These are phyloP conservation scores for Diachasma alloeum DNA, from an alignment of 1,140 invertebrate species.

Conservation along the genomic window DNA sequence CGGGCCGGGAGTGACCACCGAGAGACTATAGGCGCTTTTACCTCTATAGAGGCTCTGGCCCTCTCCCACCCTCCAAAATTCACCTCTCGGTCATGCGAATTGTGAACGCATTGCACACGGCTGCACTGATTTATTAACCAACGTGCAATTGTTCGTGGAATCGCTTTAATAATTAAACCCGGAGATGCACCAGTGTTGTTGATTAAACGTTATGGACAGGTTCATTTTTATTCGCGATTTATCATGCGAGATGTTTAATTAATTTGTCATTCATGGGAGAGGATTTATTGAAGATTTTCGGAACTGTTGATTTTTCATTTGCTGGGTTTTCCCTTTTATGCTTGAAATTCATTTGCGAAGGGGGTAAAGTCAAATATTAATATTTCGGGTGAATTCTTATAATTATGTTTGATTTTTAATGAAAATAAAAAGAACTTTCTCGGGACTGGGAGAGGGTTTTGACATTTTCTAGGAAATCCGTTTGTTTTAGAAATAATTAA, in stretches of 20 bases:
- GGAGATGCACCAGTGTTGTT: constrained; percentile 44
- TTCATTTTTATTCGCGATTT: constrained; percentile 60
- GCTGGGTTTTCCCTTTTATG: background rate
- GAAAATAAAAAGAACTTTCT: too few species aligned
- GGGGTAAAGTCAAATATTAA: too few species aligned
- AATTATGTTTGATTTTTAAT: too few species aligned
- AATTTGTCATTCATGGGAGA: constrained; percentile 3
- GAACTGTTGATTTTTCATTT: background rate
- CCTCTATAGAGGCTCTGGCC: background rate
- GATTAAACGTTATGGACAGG: constrained; percentile 53
- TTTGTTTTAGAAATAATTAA: too few species aligned
- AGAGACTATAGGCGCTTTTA: background rate
- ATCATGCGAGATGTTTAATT: constrained; percentile 33
- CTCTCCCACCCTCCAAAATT: background rate
- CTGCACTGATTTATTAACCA: constrained; percentile 59
- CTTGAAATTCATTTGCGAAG: too few species aligned
- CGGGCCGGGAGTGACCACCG: background rate
- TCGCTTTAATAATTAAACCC: constrained; percentile 54
- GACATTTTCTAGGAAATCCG: too few species aligned
- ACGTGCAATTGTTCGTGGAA: constrained; percentile 53
- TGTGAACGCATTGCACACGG: constrained; percentile 34
- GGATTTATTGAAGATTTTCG: background rate
- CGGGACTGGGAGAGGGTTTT: too few species aligned
- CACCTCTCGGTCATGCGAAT: constrained; percentile 19
- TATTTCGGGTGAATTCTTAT: too few species aligned